Evolutionary conservation across 2,797 vertebrate species (phyloP), one percentile per base, ranked within the genome.

Genomic region (Distichodus sexfasciatus): DNA sequence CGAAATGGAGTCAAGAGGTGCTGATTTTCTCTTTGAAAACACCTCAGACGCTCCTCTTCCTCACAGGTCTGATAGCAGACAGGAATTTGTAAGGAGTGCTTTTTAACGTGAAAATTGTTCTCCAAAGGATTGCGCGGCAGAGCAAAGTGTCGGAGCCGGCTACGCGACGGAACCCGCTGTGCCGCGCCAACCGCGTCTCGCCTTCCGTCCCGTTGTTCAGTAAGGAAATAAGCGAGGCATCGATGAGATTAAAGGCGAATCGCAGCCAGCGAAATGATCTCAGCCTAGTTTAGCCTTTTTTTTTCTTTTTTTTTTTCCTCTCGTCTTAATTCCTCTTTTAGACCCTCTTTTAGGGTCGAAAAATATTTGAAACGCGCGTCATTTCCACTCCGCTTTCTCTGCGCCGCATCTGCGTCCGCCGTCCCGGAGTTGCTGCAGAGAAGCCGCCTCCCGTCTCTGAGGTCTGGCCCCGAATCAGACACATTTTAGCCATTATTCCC

Each of bases 401-500:
- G 35, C 35, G 17, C 10, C 15, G 4, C 40, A 12, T 57, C 10
- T 58, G 10, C 38, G 51, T 57, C 57, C 55, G 1, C 14, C 3
- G 35, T 50, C 33, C 29, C 35, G 41, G 15, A 51, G 41, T 58
- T n/a, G 38, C 24, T 66, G 35, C 51, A 38, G 43, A 28, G 58
- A 55, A 43, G 53, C 26, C 35, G 14, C n/a, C 17, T 1, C 19
- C 2, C 19, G 43, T 61, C 54, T 66, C 54, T 60, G 61, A 54
- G 61, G 62, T 54, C 40, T 75, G 68, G 68, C 62, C 23, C 17
- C 1, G 24, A 21, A 54, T 66, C 68, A 71, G 55, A 61, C 71
- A 72, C 55, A 61, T 66, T 59, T 55, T 48, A 48, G 55, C 36
- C 62, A 48, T 72, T 75, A 66, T 61, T 48, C 62, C 67, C 68